A percentile compares a stretch with the other conserved stretches of the same genome.
Conservation (phyloP, 2,888 invertebrate genomes). For the Himalopsyche japonica region DNA sequence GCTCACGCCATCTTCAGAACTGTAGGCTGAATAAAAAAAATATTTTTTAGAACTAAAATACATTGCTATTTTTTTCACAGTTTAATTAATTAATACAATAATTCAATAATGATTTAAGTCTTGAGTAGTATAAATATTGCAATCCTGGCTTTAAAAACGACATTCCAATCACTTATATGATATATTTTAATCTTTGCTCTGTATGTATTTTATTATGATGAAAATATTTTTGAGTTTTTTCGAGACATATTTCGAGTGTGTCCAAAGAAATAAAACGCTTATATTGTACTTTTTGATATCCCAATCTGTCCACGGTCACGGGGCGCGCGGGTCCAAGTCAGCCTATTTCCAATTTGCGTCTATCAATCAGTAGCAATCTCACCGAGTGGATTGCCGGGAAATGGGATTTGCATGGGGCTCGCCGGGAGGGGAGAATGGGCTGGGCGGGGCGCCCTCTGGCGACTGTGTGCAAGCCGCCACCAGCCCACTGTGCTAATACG, state of each 20-base stretch:
- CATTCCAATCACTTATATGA: too few species aligned
- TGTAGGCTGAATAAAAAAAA: too few species aligned
- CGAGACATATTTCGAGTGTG: neutral
- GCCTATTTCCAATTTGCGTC: conserved; percentile 70
- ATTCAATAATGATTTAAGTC: too few species aligned
- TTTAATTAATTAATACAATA: too few species aligned
- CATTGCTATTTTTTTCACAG: too few species aligned
- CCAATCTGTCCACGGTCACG: conserved; percentile 10
- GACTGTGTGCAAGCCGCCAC: conserved; percentile 3
- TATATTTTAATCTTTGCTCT: too few species aligned
- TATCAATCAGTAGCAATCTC: conserved; percentile 73
- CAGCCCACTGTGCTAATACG: neutral
- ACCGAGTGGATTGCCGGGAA: conserved; percentile 70
- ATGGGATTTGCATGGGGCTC: conserved; percentile 69
- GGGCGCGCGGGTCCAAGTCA: conserved; percentile 34
- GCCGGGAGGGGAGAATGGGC: neutral
- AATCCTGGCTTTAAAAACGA: too few species aligned
- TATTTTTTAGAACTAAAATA: too few species aligned
- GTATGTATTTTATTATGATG: too few species aligned
- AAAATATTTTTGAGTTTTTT: neutral
- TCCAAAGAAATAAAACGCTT: neutral
- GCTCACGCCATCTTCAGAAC: too few species aligned
- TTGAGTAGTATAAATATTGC: too few species aligned
- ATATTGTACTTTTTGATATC: neutral
- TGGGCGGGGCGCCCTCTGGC: neutral